Evolutionary conservation across 2,888 invertebrate genomes (phyloP).

Genomic region (Drosophila paramelanica): DNA sequence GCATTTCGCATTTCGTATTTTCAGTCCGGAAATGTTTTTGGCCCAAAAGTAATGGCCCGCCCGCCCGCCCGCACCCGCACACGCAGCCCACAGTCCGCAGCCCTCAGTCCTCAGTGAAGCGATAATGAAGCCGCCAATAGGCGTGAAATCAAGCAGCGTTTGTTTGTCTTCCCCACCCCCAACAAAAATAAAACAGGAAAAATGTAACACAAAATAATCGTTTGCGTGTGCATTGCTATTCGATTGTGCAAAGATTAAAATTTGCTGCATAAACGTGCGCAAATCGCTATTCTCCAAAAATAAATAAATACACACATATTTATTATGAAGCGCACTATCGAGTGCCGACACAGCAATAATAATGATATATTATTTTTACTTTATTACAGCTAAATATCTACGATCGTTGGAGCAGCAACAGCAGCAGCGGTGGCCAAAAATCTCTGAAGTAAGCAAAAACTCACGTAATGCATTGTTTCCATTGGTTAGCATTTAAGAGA

Average conservation of each 20-base stretch:
- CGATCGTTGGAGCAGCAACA: neutral
- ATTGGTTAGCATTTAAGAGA: constrained; percentile 11
- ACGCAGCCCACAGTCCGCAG: neutral
- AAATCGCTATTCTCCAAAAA: constrained; percentile 20
- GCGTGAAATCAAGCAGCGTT: constrained; percentile 63
- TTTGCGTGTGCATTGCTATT: constrained; percentile 61
- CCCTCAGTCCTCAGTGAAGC: constrained; percentile 19
- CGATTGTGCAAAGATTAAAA: constrained; percentile 67
- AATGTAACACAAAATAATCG: constrained; percentile 38
- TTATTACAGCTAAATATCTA: constrained; percentile 45
- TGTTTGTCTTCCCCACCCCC: constrained; percentile 58
- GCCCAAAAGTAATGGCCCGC: constrained; percentile 42
- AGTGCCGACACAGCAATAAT: constrained; percentile 35
- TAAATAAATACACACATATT: constrained; percentile 13
- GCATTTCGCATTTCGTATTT: constrained; percentile 52
- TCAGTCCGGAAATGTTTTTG: constrained; percentile 66
- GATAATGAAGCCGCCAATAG: constrained; percentile 63
- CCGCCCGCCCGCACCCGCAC: neutral
- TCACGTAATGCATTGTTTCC: constrained; percentile 37
- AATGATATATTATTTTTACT: constrained; percentile 42
- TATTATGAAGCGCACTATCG: constrained; percentile 15
- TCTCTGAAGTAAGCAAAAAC: constrained; percentile 41
- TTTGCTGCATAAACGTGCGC: constrained; percentile 27
- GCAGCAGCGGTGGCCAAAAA: constrained; percentile 17
- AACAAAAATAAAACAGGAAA: constrained; percentile 2